These are phyloP conservation scores for Circaetus cinerascens DNA, from an alignment of 2,113 vertebrate species.

Conservation along the genomic window DNA sequence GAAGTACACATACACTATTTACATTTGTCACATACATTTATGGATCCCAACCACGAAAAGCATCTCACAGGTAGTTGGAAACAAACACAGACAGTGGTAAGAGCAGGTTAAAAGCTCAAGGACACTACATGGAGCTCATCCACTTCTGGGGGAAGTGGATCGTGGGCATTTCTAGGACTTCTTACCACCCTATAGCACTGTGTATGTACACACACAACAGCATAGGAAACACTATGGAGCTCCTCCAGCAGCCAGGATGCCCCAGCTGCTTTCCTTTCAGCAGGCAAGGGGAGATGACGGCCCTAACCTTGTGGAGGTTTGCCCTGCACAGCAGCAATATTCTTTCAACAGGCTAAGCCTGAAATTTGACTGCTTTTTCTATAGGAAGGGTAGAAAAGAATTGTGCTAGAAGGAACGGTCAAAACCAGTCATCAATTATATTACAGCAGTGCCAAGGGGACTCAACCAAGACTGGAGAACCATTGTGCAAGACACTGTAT, in stretches of 20 bases:
- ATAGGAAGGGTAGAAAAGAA: background rate
- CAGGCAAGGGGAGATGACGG: background rate
- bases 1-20: background rate
- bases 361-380: background rate
- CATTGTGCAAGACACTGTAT: background rate
- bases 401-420: background rate
- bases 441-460: background rate
- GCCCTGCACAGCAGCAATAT: background rate
- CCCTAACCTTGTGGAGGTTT: background rate
- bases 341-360: background rate
- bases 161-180: background rate
- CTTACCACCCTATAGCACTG: background rate
- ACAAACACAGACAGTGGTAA: background rate
- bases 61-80: background rate
- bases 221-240: background rate
- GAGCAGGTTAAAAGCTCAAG: background rate
- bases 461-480: background rate
- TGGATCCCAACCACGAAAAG: background rate
- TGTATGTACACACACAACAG: background rate
- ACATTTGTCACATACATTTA: background rate
- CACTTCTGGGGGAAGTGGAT: background rate
- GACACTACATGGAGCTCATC: background rate
- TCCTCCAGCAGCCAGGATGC: background rate
- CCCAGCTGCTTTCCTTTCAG: background rate
- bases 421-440: background rate